These are phyloP conservation scores for Mormyrus proboscirostris DNA, from an alignment of 2,797 vertebrate genomes.

Conservation along the genomic window DNA sequence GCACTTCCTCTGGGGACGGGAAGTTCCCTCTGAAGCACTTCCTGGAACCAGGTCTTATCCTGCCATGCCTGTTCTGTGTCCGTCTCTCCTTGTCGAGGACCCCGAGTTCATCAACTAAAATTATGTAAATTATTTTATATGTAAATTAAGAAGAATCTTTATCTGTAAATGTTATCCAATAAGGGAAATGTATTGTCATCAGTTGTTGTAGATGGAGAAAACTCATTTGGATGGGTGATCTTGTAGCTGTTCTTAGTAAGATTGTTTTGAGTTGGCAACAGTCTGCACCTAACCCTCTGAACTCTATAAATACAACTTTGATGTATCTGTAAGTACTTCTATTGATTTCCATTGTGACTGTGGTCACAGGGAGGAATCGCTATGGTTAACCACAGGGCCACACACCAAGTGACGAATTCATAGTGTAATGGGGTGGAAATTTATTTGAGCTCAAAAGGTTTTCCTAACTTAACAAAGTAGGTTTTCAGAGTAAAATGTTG, in stretches of 20 bases:
- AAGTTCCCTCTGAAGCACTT: conserved; percentile 26
- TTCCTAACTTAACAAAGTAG: conserved; percentile 45
- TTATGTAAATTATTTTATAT: conserved; percentile 68
- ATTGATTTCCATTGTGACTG: conserved; percentile 55
- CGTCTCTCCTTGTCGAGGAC: conserved; percentile 43
- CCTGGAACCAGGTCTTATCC: conserved; percentile 22
- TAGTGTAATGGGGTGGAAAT: conserved; percentile 14
- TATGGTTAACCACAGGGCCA: conserved; percentile 7
- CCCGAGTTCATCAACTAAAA: conserved; percentile 41
- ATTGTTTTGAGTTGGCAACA: conserved; percentile 53
- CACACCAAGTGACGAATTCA: background rate
- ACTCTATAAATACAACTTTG: conserved; percentile 40
- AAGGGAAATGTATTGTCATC: conserved; percentile 60
- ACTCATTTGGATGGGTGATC: conserved; percentile 41
- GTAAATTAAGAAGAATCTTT: conserved; percentile 61
- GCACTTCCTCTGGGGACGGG: conserved; percentile 25
- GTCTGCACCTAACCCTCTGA: conserved; percentile 32
- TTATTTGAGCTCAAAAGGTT: conserved; percentile 11
- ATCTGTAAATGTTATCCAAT: conserved; percentile 71
- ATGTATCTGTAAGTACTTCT: conserved; percentile 43
- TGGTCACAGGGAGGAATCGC: conserved; percentile 37
- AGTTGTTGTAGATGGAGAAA: conserved; percentile 58
- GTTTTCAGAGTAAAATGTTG: conserved; percentile 61
- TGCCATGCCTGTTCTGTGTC: conserved; percentile 31
- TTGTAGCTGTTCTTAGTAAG: conserved; percentile 53